phyloP scores from a whole-genome alignment of 30 jellyfish, hydroid and myxozoan genomes.

The Calvadosia cruxmelitensis region DNA sequence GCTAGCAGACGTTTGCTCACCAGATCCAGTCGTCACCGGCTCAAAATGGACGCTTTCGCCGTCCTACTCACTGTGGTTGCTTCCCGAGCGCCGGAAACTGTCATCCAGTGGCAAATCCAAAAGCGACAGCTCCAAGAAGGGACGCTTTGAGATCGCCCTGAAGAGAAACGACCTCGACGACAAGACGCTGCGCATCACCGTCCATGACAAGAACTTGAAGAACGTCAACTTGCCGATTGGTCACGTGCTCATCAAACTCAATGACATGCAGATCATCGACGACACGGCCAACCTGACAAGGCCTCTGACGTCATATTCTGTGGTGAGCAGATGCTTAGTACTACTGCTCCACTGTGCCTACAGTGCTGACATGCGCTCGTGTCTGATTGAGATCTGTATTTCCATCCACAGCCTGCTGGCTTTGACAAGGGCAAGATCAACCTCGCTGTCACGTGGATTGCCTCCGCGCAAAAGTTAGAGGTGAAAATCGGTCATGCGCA shows the following conservation, averaged over 20 bases:
- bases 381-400: too few relatives aligned
- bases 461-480: slow-evolving; percentile 53
- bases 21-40: slow-evolving; percentile 65
- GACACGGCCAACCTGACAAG: slow-evolving; percentile 15
- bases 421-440: slow-evolving; percentile 63
- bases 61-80: slow-evolving; percentile 11
- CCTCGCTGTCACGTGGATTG: slow-evolving; percentile 34
- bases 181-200: slow-evolving; percentile 27
- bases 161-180: slow-evolving; percentile 20
- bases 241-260: slow-evolving; percentile 32
- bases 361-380: too few relatives aligned
- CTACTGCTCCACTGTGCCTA: too few relatives aligned
- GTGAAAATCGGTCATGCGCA: slow-evolving; percentile 33
- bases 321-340: slow-evolving; percentile 43
- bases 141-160: slow-evolving; percentile 11
- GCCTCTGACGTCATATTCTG: slow-evolving; percentile 27
- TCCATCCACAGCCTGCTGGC: slow-evolving; percentile 56
- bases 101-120: slow-evolving; percentile 9
- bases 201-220: slow-evolving; percentile 13
- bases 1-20: slow-evolving; percentile 20
- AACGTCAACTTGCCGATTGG: slow-evolving; percentile 37
- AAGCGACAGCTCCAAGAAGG: slow-evolving; percentile 7
- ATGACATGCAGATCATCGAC: slow-evolving; percentile 20
- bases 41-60: slow-evolving; percentile 49
- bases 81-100: slow-evolving; percentile 25